Conservation (phyloP, 2,797 vertebrate genomes). For the Buphagus erythrorhynchus region DNA sequence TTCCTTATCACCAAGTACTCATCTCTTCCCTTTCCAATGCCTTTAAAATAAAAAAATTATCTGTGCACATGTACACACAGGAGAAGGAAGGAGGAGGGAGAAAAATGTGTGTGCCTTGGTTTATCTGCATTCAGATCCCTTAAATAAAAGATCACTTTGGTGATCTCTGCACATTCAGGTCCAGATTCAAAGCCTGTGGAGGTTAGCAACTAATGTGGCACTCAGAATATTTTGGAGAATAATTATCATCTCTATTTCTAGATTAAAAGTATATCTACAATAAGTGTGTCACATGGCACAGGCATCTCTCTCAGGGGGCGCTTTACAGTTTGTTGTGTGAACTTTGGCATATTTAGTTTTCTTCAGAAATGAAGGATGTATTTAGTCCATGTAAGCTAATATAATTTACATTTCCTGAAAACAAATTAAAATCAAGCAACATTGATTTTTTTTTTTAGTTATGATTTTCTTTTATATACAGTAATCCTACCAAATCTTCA, state of each 20-base stretch:
- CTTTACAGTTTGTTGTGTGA: background rate
- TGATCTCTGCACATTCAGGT: background rate
- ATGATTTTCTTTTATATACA: background rate
- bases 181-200: background rate
- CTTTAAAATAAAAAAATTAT: slow-evolving; percentile 20
- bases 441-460: background rate
- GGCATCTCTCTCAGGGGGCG: background rate
- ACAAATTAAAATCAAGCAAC: background rate
- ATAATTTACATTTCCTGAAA: background rate
- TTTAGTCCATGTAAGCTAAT: background rate
- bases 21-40: slow-evolving; percentile 5
- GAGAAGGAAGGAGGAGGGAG: background rate
- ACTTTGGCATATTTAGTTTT: background rate
- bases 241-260: background rate
- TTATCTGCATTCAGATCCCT: background rate
- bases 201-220: background rate
- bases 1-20: slow-evolving; percentile 37
- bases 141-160: background rate
- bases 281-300: background rate
- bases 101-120: background rate
- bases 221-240: background rate
- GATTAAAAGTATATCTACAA: background rate
- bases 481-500: background rate
- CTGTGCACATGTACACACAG: background rate
- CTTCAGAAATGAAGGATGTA: background rate